Conservation (phyloP, 1,140 invertebrate genomes). For the Drosophila prosaltans region DNA sequence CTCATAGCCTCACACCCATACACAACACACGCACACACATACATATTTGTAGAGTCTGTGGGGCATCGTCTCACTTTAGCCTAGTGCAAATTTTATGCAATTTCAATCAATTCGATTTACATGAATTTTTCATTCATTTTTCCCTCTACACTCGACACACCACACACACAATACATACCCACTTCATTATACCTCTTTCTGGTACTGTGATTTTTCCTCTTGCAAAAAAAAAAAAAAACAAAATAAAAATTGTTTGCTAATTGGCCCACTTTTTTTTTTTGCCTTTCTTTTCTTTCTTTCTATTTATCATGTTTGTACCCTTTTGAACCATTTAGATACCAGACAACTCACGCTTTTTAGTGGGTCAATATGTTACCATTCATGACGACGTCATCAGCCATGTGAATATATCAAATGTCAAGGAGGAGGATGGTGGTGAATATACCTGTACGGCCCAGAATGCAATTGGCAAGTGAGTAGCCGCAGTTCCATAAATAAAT, state of each 20-base stretch:
- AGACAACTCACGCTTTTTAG: slow-evolving; percentile 88
- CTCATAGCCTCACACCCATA: slow-evolving; percentile 13
- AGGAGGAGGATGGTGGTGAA: slow-evolving; percentile 95
- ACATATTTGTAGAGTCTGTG: not conserved
- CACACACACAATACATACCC: not conserved
- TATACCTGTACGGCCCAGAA: slow-evolving; percentile 95
- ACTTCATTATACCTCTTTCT: slow-evolving; percentile 6
- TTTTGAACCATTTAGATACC: slow-evolving; percentile 64
- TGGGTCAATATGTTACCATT: slow-evolving; percentile 95
- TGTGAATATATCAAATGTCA: slow-evolving; percentile 95
- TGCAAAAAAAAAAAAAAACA: too few relatives aligned
- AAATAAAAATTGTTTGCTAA: slow-evolving; percentile 37
- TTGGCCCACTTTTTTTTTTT: slow-evolving; percentile 46
- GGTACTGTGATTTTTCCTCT: slow-evolving; percentile 15
- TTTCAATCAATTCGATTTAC: slow-evolving; percentile 79
- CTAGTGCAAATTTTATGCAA: slow-evolving; percentile 73
- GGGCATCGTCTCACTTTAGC: slow-evolving; percentile 8
- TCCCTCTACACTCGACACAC: slow-evolving; percentile 10
- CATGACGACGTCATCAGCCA: slow-evolving; percentile 97
- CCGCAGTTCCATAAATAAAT: slow-evolving; percentile 70
- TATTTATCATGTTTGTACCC: slow-evolving; percentile 5
- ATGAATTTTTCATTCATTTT: slow-evolving; percentile 64
- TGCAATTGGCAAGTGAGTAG: slow-evolving; percentile 86
- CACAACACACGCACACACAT: not conserved
- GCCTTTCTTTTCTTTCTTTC: not conserved